Percentiles rank a stretch among this genome's conserved stretches.
phyloP scores from a whole-genome alignment of 2,888 invertebrate species.

The Agrypnus murinus region DNA sequence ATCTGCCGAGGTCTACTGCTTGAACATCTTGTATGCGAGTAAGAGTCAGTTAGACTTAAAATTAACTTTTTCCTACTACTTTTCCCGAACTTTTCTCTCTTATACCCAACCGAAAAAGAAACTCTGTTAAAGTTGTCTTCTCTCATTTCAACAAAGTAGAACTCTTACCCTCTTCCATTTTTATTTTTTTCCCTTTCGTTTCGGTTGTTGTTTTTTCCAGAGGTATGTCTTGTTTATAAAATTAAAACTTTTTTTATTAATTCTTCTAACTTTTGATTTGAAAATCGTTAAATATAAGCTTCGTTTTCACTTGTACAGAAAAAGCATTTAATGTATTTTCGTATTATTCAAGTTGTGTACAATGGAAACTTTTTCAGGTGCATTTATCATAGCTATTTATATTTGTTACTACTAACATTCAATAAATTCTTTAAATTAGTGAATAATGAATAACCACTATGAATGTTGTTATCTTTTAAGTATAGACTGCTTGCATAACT shows the following conservation, averaged over 20 bases:
- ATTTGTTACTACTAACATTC: too few species aligned
- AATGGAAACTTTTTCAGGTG: neutral
- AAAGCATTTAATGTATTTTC: too few species aligned
- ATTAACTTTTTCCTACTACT: conserved; percentile 64
- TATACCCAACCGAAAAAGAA: neutral
- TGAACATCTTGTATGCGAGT: conserved; percentile 64
- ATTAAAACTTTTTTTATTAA: conserved; percentile 20
- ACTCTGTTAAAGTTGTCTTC: conserved; percentile 14
- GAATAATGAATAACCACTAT: too few species aligned
- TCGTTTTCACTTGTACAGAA: too few species aligned
- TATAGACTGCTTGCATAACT: too few species aligned
- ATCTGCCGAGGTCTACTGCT: conserved; percentile 46
- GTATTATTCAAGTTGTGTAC: neutral
- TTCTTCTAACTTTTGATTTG: too few species aligned
- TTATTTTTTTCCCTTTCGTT: too few species aligned
- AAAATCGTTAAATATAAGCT: too few species aligned
- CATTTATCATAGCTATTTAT: neutral
- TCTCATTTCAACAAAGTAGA: neutral
- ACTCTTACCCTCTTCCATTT: neutral
- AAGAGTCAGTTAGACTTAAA: conserved; percentile 65
- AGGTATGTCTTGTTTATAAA: conserved; percentile 9
- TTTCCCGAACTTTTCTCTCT: conserved; percentile 25
- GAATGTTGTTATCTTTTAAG: too few species aligned
- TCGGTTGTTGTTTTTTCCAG: too few species aligned
- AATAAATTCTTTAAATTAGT: too few species aligned